Conservation (phyloP, 2,888 invertebrate genomes). For the Drosophila hamatofila region DNA sequence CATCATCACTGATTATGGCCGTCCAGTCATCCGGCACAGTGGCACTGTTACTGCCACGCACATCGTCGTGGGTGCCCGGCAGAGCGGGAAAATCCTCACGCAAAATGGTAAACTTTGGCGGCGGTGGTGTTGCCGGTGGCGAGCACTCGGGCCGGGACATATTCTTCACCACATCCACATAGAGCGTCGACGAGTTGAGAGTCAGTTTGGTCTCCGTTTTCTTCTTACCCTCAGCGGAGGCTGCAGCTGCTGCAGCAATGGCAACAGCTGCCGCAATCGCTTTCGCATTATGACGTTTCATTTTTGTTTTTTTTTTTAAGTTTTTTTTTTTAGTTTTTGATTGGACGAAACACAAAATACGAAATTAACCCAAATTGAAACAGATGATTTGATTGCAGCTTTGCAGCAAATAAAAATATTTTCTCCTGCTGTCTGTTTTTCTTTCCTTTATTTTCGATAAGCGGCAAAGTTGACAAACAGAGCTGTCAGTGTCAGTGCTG, state of each 20-base stretch:
- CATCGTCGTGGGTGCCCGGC: constrained; percentile 39
- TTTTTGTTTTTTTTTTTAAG: constrained; percentile 1
- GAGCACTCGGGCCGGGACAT: constrained; percentile 27
- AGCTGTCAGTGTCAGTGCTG: constrained; percentile 6
- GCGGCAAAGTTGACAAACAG: constrained; percentile 2
- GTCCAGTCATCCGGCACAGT: constrained; percentile 56
- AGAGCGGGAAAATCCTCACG: constrained; percentile 66
- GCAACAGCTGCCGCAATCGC: constrained; percentile 43
- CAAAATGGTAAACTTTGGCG: constrained; percentile 51
- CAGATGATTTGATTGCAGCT: constrained; percentile 16
- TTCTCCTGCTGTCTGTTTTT: not conserved
- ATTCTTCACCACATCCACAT: constrained; percentile 68
- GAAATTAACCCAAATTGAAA: constrained; percentile 10
- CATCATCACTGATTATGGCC: constrained; percentile 45
- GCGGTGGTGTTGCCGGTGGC: constrained; percentile 17
- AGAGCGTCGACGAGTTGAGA: constrained; percentile 28
- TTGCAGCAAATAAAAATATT: not conserved
- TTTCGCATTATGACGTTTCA: constrained; percentile 59
- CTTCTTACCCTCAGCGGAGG: constrained; percentile 25
- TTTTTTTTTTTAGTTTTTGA: not conserved
- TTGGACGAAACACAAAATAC: constrained; percentile 8
- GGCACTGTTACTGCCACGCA: not conserved
- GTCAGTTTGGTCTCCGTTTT: constrained; percentile 17
- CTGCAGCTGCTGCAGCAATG: constrained; percentile 31
- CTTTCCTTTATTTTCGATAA: not conserved